phyloP scores from a whole-genome alignment of 2,113 vertebrate species.

The Setophaga petechia region DNA sequence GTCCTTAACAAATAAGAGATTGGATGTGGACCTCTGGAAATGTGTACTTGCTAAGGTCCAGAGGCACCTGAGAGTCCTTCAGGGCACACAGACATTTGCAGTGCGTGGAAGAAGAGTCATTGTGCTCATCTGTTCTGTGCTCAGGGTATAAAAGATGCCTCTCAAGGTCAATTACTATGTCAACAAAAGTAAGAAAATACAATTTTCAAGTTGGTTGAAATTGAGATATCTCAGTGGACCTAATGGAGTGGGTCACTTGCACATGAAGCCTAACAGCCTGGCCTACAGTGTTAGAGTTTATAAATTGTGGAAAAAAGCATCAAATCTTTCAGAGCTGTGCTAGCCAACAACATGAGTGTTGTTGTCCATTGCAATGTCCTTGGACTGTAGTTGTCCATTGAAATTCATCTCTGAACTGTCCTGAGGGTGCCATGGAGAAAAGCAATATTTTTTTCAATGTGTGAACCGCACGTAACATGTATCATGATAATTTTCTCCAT shows the following conservation, averaged over 20 bases:
- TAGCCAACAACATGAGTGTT: background rate
- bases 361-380: background rate
- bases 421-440: background rate
- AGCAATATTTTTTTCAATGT: background rate
- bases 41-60: background rate
- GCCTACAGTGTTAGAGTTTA: background rate
- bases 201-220: slow-evolving; percentile 14
- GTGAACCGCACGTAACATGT: fast-evolving
- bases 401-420: background rate
- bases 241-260: background rate
- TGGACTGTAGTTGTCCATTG: background rate
- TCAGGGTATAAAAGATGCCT: background rate
- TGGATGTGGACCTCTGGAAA: background rate
- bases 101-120: background rate
- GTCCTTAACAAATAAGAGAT: background rate
- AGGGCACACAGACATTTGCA: background rate
- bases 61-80: background rate
- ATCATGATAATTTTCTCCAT: background rate
- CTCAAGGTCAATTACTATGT: background rate
- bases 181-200: background rate
- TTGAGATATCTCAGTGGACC: background rate
- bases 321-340: background rate
- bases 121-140: background rate
- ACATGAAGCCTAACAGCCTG: background rate
- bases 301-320: background rate